phyloP scores from a whole-genome alignment of 2,113 vertebrate genomes.

The Otus sunia region DNA sequence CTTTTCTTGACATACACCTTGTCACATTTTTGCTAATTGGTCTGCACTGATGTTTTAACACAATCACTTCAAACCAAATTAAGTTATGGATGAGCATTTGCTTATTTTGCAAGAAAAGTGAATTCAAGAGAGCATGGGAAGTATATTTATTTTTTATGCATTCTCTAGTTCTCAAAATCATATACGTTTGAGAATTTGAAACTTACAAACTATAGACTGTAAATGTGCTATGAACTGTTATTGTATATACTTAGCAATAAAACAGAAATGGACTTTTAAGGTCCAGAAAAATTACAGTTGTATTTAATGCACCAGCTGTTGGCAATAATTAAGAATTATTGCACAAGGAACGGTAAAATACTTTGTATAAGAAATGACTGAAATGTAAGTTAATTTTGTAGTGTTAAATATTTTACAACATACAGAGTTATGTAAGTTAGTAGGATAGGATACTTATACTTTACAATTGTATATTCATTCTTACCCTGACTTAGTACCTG shows the following conservation, averaged over 20 bases:
- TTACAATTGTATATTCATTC: not conserved
- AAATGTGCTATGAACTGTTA: not conserved
- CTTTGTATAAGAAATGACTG: not conserved
- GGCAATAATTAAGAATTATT: not conserved
- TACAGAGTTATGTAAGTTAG: not conserved
- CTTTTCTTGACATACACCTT: not conserved
- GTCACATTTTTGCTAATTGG: not conserved
- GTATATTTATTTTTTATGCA: not conserved
- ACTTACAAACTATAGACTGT: not conserved
- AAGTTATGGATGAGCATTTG: not conserved
- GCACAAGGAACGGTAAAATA: not conserved
- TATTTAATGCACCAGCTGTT: not conserved
- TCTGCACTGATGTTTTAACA: not conserved
- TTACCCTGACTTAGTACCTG: not conserved
- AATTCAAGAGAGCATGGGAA: not conserved
- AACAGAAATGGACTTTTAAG: not conserved
- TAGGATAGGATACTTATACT: not conserved
- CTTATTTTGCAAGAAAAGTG: not conserved
- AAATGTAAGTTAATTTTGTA: not conserved
- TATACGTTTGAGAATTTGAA: not conserved
- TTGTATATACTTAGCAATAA: not conserved
- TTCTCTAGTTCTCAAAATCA: not conserved
- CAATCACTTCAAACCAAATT: not conserved
- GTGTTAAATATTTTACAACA: not conserved
- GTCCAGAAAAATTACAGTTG: not conserved